Evolutionary conservation across 1,140 invertebrate genomes (phyloP), one percentile per base, ranked within the genome.

Genomic region (Bilobella aurantiaca): DNA sequence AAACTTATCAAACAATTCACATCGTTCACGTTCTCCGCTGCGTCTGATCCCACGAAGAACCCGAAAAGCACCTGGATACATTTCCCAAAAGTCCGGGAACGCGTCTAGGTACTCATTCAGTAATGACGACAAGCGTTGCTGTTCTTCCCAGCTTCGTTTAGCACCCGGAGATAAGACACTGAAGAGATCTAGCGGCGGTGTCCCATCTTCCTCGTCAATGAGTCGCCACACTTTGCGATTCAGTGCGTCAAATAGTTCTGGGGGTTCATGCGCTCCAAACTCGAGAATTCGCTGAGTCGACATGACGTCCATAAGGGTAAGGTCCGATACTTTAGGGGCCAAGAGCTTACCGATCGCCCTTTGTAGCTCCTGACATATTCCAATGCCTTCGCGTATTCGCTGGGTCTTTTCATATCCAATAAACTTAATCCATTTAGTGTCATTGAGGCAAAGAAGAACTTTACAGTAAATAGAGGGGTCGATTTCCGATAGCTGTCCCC

Each of bases 1-100:
- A 27, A 63, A 73, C 23, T 47, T 37, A 53, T 71, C 65, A 56
- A 65, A 63, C 3, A 73, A 14, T n/a, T n/a, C n/a, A n/a, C n/a
- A n/a, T n/a, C n/a, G n/a, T n/a, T n/a, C n/a, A 18, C 37, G 62
- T 5, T 25, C 37, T 28, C 71, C 65, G 23, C 34, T 62, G 12
- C 66, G 37, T 59, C 63, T 66, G 2, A 62, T 21, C 8, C 28
- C 21, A 34, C 59, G 56, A 12, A 71, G 42, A 32, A 69, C 53
- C 47, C 63, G 62, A 31, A 57, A 59, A 1, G 66, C 12, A 21
- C 49, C 31, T 21, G 29, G 28, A 34, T 49, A 58, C 57, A 59
- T 18, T 37, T 27, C n/a, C 30, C 46, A 1, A 63, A 31, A 49
- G 18, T 59, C 8, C 21, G 30, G 1, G 34, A 12, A 21, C 46